Base-by-base conservation (phyloP, 2,113 vertebrate genomes). In the Zosterops hypoxanthus region DNA sequence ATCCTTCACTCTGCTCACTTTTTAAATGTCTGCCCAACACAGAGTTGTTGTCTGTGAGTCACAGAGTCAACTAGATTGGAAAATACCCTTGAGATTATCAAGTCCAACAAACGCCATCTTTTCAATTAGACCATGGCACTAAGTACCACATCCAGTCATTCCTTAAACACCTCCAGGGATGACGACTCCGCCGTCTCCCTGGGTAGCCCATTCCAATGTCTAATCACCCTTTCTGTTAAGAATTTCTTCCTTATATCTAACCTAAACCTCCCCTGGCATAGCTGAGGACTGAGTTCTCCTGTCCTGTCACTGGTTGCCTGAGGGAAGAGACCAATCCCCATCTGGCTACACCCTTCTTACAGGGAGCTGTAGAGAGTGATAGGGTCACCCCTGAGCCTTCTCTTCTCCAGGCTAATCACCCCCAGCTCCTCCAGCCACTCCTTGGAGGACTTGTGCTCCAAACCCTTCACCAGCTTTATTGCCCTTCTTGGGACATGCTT, bases 161-260 rank as follows among this genome's bases (percentile, higher is more conserved):
- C 19, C 36, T 44, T 39, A 16, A 39, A 59, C 13, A 39, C 19
- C 18, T 57, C 14, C 23, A 81, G 36, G 18, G 60, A 66, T 31
- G 8, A 12, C 14, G 15, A 52, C 9, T 59, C 31, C 22, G 12
- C 18, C 0, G 0, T 12, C 26, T 59, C 18, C 4, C 14, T 20
- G 18, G 26, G 11, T 34, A 65, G 33, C 9, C 14, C 15, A 33
- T 59, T 66, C 19, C 26, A 52, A 28, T 7, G 18, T 36, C 29
- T 41, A 9, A 47, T 42, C 18, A 57, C 2, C 9, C 5, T 13
- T 50, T 52, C 44, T 81, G 26, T 52, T 47, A 59, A 65, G 33
- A 65, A 39, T 36, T 44, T 65, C 44, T 73, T 73, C 36, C 15
- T 73, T 28, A 39, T 39, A 55, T 39, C 44, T 20, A 33, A 44